A percentile compares a stretch with the other conserved stretches of the same genome.
These are phyloP conservation scores for Nebria ingens DNA, from an alignment of 1,140 invertebrate species.

Conservation along the genomic window DNA sequence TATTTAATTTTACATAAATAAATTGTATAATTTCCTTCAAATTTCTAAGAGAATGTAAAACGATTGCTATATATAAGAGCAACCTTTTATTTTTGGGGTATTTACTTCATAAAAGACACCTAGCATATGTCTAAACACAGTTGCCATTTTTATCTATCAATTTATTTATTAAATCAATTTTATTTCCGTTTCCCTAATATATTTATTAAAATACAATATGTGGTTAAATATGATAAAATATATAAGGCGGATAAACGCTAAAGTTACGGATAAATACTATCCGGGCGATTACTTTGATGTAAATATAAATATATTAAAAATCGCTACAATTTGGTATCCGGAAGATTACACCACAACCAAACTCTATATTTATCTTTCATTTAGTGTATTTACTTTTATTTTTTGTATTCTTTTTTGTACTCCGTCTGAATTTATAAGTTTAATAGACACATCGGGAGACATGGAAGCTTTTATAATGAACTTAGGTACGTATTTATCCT, in stretches of 20 bases:
- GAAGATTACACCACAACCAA: not conserved
- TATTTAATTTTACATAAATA: too few species aligned
- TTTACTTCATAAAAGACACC: too few species aligned
- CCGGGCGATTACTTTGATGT: not conserved
- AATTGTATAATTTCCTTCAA: too few species aligned
- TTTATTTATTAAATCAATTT: too few species aligned
- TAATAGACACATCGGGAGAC: not conserved
- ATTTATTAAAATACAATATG: too few species aligned
- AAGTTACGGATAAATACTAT: not conserved
- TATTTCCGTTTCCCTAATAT: too few species aligned
- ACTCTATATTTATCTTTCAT: not conserved
- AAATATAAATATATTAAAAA: not conserved
- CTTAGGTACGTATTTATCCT: too few species aligned
- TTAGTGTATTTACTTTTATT: not conserved
- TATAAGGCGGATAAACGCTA: not conserved
- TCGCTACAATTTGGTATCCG: not conserved
- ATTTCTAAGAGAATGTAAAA: too few species aligned
- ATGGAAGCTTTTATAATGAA: not conserved
- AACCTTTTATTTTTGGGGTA: too few species aligned
- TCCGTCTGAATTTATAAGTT: not conserved
- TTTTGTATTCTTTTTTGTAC: conserved; percentile 3
- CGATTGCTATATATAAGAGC: too few species aligned
- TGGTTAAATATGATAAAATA: not conserved
- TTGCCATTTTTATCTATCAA: too few species aligned
- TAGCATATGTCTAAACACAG: too few species aligned